A percentile compares a stretch with the other conserved stretches of the same genome.
Evolutionary conservation across 37 sponge, comb jelly and placozoan species (phyloP).

Genomic region (Chondrosia reniformis): DNA sequence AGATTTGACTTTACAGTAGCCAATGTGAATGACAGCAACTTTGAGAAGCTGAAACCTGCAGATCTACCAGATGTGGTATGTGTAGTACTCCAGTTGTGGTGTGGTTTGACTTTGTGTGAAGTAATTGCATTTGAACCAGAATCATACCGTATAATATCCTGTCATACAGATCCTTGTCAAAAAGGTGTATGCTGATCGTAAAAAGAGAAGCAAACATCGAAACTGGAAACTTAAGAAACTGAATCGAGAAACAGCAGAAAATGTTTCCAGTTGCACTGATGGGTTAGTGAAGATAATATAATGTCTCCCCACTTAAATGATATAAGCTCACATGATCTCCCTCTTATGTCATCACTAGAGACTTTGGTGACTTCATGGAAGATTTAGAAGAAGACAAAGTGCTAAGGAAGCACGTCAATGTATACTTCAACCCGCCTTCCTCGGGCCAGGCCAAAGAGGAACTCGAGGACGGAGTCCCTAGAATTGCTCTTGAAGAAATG

Average conservation of each 20-base stretch:
- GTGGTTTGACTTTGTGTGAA: not conserved
- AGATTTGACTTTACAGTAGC: conserved; percentile 65
- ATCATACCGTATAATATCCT: not conserved
- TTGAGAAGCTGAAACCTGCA: conserved; percentile 44
- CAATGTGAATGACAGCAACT: conserved; percentile 69
- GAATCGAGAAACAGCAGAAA: conserved; percentile 40
- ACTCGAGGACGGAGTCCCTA: conserved; percentile 55
- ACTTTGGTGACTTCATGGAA: conserved; percentile 55
- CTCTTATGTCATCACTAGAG: conserved; percentile 19
- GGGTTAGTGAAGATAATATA: no score
- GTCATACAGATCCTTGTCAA: conserved; percentile 76
- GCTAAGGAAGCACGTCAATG: conserved; percentile 81
- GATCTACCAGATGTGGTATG: conserved; percentile 81
- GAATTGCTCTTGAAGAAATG: conserved; percentile 91
- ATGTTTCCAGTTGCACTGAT: conserved; percentile 1
- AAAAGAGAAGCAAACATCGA: conserved; percentile 66
- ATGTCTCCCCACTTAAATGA: no score
- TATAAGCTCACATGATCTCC: not conserved
- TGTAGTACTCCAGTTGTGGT: not conserved
- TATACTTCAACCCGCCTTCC: conserved; percentile 46
- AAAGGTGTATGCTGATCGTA: conserved; percentile 89
- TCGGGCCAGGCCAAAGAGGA: not conserved
- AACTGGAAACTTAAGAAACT: conserved; percentile 89
- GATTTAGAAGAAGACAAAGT: conserved; percentile 63
- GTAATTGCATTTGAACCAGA: no score